Percentiles rank a stretch among this genome's conserved stretches.
These are phyloP conservation scores for Pardalotus punctatus DNA, from an alignment of 2,113 vertebrate species.

Conservation along the genomic window DNA sequence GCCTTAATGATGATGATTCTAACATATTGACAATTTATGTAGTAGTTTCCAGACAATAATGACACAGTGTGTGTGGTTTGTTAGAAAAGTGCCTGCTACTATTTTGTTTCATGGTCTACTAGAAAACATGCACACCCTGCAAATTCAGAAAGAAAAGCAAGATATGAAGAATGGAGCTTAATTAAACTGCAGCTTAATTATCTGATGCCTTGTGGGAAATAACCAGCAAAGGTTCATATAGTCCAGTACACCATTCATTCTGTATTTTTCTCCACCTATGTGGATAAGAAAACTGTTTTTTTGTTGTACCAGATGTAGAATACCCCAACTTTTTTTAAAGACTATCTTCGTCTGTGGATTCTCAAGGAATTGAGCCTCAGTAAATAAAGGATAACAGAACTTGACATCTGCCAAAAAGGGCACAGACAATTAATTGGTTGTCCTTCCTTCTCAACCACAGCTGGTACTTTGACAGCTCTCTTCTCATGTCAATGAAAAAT, in stretches of 20 bases:
- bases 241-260: background rate
- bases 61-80: background rate
- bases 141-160: slow-evolving; percentile 3
- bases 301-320: background rate
- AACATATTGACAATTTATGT: background rate
- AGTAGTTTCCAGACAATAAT: background rate
- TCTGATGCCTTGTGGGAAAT: background rate
- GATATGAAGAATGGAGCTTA: background rate
- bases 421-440: slow-evolving; percentile 25
- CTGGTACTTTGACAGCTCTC: slow-evolving; percentile 37
- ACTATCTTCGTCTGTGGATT: background rate
- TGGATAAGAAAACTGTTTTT: background rate
- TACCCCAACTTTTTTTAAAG: background rate
- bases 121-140: background rate
- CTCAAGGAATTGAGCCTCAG: background rate
- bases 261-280: background rate
- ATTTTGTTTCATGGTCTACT: background rate
- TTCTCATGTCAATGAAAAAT: slow-evolving; percentile 28
- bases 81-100: background rate
- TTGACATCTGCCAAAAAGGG: slow-evolving; percentile 10
- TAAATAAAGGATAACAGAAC: background rate
- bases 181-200: slow-evolving; percentile 34
- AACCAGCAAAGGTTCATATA: background rate
- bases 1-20: background rate
- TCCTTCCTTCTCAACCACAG: background rate